Conservation (phyloP, 1,140 invertebrate genomes). For the Drosophila asahinai region DNA sequence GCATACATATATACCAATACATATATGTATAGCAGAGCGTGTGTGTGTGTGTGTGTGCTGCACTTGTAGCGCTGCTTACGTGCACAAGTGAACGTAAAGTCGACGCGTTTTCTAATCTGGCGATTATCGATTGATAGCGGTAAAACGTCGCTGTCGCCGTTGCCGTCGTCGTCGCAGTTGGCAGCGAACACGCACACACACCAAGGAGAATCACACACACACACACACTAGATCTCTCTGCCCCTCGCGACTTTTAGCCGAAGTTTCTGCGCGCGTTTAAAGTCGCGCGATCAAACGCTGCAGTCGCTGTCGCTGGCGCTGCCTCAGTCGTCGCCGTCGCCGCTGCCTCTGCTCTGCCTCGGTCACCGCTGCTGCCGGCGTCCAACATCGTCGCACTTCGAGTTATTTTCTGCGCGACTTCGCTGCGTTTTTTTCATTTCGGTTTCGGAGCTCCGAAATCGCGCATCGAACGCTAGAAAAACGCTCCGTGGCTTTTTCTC, state of each 20-base stretch:
- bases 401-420: conserved; percentile 72
- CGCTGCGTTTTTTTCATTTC: conserved; percentile 71
- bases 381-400: conserved; percentile 44
- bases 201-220: neutral
- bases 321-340: conserved; percentile 12
- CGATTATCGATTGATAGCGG: conserved; percentile 79
- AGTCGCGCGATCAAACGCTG: conserved; percentile 43
- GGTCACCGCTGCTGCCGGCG: conserved; percentile 21
- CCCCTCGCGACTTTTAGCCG: conserved; percentile 31
- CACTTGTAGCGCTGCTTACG: conserved; percentile 81
- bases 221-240: conserved; percentile 24
- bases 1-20: conserved; percentile 4
- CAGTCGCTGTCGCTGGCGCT: conserved; percentile 47
- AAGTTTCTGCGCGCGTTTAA: conserved; percentile 38
- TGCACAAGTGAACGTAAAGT: conserved; percentile 79
- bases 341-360: conserved; percentile 15
- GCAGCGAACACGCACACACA: conserved; percentile 28
- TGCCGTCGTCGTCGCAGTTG: conserved; percentile 27
- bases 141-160: conserved; percentile 46
- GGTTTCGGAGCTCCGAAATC: conserved; percentile 65
- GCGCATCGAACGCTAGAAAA: conserved; percentile 46
- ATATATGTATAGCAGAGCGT: neutral
- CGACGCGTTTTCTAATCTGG: conserved; percentile 75
- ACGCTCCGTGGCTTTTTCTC: conserved; percentile 52
- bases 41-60: conserved; percentile 49